Evolutionary conservation across 2,113 vertebrate genomes (phyloP).

Genomic region (Nipponia nippon): DNA sequence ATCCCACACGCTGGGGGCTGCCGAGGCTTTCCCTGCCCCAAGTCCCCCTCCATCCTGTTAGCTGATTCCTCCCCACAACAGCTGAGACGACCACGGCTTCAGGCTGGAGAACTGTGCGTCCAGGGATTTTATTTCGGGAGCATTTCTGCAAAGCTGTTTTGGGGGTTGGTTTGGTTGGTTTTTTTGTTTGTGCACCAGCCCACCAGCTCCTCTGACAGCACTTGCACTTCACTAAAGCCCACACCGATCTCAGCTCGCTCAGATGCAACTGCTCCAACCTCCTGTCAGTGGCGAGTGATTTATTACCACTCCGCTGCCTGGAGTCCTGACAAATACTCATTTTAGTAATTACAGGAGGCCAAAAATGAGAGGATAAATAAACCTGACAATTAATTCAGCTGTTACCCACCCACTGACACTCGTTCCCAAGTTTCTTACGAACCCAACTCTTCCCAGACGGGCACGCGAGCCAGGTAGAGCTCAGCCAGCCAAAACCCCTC

Average conservation of each 20-base stretch:
- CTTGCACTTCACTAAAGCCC: neutral
- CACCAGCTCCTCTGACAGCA: neutral
- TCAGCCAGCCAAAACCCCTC: neutral
- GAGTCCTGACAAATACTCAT: neutral
- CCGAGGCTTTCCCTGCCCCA: neutral
- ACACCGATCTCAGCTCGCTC: neutral
- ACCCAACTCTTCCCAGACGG: neutral
- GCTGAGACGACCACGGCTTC: neutral
- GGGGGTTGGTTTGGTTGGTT: neutral
- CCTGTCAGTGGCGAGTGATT: neutral
- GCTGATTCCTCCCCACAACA: neutral
- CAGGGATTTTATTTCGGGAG: neutral
- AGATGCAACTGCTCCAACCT: neutral
- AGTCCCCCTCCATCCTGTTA: fast-evolving
- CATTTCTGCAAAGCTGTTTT: neutral
- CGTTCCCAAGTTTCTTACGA: neutral
- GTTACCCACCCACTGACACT: neutral
- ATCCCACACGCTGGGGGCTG: fast-evolving
- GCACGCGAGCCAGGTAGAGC: neutral
- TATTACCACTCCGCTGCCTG: neutral
- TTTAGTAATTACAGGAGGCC: neutral
- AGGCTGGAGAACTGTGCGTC: fast-evolving
- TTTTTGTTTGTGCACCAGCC: neutral
- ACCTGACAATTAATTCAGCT: neutral
- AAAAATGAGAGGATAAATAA: constrained; percentile 16